Conservation (phyloP, 1,140 invertebrate species). For the Samia ricini region DNA sequence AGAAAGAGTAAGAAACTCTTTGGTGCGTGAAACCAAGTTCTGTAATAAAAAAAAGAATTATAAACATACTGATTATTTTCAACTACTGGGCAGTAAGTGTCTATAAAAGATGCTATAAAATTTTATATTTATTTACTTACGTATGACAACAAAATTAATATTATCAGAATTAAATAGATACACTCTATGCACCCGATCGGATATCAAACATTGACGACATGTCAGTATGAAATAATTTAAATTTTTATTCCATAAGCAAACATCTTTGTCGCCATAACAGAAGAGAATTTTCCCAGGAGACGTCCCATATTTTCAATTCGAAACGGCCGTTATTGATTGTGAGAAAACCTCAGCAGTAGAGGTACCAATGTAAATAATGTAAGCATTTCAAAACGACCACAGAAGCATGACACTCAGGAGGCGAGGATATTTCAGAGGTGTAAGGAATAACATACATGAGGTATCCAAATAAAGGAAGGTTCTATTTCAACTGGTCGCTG, state of each 20-base stretch:
- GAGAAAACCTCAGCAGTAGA: conserved; percentile 52
- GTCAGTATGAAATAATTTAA: background rate
- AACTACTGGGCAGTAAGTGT: too few species aligned
- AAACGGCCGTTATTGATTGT: conserved; percentile 56
- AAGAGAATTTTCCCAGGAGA: conserved; percentile 51
- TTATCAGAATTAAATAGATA: too few species aligned
- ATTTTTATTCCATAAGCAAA: conserved; percentile 7
- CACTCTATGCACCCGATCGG: too few species aligned
- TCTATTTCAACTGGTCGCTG: conserved; percentile 10
- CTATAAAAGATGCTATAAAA: too few species aligned
- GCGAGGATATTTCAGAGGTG: background rate
- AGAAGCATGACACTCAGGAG: conserved; percentile 7
- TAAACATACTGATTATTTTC: background rate
- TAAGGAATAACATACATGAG: background rate
- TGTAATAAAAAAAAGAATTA: background rate
- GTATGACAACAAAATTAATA: too few species aligned
- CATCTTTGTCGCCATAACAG: conserved; percentile 10
- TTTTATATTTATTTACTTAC: too few species aligned
- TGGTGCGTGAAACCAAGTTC: background rate
- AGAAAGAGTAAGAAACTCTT: too few species aligned
- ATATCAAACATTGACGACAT: background rate
- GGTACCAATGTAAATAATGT: conserved; percentile 44
- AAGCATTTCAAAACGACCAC: conserved; percentile 6
- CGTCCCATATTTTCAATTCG: conserved; percentile 64
- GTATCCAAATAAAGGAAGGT: background rate